Evolutionary conservation across 2,797 vertebrate genomes (phyloP).

Genomic region (Mus minutoides): DNA sequence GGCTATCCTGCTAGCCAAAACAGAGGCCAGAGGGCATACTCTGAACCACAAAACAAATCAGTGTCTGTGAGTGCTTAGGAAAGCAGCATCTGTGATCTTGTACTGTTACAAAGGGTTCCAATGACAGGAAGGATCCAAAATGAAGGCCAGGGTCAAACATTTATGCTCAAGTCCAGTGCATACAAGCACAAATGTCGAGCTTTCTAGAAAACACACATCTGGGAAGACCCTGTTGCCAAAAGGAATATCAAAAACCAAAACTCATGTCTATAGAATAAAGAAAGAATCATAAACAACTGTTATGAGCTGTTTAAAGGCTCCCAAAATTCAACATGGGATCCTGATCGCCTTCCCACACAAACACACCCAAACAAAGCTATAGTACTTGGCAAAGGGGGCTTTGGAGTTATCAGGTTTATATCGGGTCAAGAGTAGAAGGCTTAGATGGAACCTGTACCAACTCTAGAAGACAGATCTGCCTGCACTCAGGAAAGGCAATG

Average conservation of each 20-base stretch:
- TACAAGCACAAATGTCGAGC: not conserved
- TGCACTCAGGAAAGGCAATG: not conserved
- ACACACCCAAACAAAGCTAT: not conserved
- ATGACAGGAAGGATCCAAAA: not conserved
- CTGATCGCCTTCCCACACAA: not conserved
- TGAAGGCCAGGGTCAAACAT: not conserved
- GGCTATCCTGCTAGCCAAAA: slow-evolving; percentile 52
- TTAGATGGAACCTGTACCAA: not conserved
- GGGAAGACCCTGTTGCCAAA: not conserved
- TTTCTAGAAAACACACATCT: slow-evolving; percentile 1
- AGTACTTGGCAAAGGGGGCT: not conserved
- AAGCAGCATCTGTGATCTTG: not conserved
- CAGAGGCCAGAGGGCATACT: slow-evolving; percentile 22
- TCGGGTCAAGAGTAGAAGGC: not conserved
- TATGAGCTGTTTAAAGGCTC: not conserved
- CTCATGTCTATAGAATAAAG: not conserved
- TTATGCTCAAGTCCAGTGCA: not conserved
- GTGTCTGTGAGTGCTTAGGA: not conserved
- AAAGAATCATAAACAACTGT: not conserved
- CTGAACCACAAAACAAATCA: slow-evolving; percentile 39
- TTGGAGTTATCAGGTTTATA: not conserved
- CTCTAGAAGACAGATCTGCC: not conserved
- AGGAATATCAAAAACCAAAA: slow-evolving; percentile 37
- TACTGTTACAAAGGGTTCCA: not conserved
- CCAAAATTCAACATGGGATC: not conserved